These are phyloP conservation scores for Meda fulgida DNA, from an alignment of 2,797 vertebrate genomes.

Conservation along the genomic window DNA sequence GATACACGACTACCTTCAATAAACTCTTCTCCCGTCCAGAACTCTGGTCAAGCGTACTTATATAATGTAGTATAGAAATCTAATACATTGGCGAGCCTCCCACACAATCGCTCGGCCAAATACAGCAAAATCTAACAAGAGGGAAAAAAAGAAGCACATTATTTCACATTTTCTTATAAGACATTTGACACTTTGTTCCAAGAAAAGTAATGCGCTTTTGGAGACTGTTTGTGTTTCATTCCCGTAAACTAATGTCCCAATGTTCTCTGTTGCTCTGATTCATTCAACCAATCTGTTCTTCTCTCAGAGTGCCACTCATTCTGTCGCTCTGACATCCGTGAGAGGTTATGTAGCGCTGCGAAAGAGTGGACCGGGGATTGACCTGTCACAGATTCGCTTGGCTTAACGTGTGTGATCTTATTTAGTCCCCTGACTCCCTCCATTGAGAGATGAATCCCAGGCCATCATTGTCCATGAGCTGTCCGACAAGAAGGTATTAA, in stretches of 20 bases:
- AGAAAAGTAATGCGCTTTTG: neutral
- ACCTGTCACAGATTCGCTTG: constrained; percentile 43
- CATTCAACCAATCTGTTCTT: constrained; percentile 23
- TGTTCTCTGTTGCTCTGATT: constrained; percentile 12
- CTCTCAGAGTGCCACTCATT: constrained; percentile 3
- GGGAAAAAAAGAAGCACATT: neutral
- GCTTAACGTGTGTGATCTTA: constrained; percentile 37
- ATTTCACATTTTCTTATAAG: neutral
- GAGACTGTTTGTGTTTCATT: neutral
- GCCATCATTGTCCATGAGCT: constrained; percentile 34
- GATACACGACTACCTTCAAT: too few relatives aligned
- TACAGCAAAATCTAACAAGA: too few relatives aligned
- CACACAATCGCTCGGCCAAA: too few relatives aligned
- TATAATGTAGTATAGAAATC: too few relatives aligned
- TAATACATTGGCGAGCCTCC: too few relatives aligned
- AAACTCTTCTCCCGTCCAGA: too few relatives aligned
- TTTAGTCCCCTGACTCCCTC: constrained; percentile 33
- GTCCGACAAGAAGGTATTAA: constrained; percentile 33
- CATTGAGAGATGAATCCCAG: constrained; percentile 26
- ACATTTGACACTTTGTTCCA: neutral
- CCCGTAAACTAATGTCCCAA: neutral
- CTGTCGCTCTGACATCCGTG: constrained; percentile 31
- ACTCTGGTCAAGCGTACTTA: too few relatives aligned
- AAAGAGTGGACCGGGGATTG: constrained; percentile 34
- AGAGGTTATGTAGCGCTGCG: constrained; percentile 17